Conservation (phyloP, 2,113 vertebrate genomes). For the Chiloscyllium plagiosum region DNA sequence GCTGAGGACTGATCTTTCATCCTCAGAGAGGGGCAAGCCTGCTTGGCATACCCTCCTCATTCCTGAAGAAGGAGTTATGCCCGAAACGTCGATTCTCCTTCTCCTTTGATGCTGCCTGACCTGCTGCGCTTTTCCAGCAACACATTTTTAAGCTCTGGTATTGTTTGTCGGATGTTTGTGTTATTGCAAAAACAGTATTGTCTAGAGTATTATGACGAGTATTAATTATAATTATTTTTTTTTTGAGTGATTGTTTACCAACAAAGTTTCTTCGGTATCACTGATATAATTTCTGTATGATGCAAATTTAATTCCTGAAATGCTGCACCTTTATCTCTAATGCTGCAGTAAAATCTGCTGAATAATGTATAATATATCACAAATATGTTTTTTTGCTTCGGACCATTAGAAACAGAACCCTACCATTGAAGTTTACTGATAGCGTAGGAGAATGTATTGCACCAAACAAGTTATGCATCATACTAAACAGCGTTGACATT, state of each 20-base stretch:
- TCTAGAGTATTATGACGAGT: not conserved
- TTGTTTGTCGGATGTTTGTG: not conserved
- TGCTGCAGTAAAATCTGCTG: not conserved
- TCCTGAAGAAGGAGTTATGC: no score
- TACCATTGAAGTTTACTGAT: not conserved
- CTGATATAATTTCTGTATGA: not conserved
- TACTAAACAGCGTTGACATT: slow-evolving; percentile 43
- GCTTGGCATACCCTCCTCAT: no score
- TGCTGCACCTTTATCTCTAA: not conserved
- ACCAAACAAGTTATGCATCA: slow-evolving; percentile 37
- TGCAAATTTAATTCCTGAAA: not conserved
- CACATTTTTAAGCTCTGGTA: no score
- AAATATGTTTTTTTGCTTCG: slow-evolving; percentile 14
- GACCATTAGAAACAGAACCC: not conserved
- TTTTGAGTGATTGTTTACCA: not conserved
- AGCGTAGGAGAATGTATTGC: not conserved
- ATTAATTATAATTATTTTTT: not conserved
- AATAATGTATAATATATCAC: slow-evolving; percentile 12
- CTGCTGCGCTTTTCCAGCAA: no score
- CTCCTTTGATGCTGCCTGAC: no score
- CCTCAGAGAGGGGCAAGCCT: no score
- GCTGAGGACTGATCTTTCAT: no score
- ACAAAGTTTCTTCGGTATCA: not conserved
- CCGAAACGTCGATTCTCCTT: no score
- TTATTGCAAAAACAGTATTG: not conserved